Evolutionary conservation across 1,140 invertebrate genomes (phyloP).

Genomic region (Drosophila oshimai): DNA sequence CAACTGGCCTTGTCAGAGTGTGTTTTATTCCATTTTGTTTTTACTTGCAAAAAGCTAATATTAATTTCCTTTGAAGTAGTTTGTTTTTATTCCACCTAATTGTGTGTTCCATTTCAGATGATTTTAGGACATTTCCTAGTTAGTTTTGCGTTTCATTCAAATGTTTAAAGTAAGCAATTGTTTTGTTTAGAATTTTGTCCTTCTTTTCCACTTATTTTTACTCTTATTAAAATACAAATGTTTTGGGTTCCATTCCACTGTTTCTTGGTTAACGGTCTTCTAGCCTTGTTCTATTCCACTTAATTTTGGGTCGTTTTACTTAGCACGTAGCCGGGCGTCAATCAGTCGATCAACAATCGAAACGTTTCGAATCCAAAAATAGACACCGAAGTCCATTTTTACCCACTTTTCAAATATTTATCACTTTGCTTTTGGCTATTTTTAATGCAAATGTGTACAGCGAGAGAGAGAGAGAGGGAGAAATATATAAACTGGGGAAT

Average conservation of each 20-base stretch:
- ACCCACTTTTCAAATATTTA: slow-evolving; percentile 38
- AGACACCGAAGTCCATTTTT: slow-evolving; percentile 5
- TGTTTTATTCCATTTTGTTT: background rate
- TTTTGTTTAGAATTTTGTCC: no score
- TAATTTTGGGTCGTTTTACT: background rate
- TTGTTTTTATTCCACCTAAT: background rate
- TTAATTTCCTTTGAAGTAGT: background rate
- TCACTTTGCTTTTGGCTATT: slow-evolving; percentile 49
- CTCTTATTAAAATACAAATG: background rate
- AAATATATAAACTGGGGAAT: background rate
- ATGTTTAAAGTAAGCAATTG: no score
- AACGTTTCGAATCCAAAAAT: slow-evolving; percentile 27
- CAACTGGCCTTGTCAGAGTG: slow-evolving; percentile 1
- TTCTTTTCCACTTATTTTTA: background rate
- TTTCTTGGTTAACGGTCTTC: background rate
- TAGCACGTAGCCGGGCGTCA: slow-evolving; percentile 6
- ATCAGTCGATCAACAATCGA: slow-evolving; percentile 29
- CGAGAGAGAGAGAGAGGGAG: background rate
- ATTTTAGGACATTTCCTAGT: no score
- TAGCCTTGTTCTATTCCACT: slow-evolving; percentile 6
- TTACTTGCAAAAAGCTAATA: no score
- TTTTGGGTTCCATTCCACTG: background rate
- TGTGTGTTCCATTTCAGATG: no score
- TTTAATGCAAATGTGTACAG: slow-evolving; percentile 45
- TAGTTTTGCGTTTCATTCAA: no score